phyloP scores from a whole-genome alignment of 2,888 invertebrate species.

The Drosophila neoperkinsi region DNA sequence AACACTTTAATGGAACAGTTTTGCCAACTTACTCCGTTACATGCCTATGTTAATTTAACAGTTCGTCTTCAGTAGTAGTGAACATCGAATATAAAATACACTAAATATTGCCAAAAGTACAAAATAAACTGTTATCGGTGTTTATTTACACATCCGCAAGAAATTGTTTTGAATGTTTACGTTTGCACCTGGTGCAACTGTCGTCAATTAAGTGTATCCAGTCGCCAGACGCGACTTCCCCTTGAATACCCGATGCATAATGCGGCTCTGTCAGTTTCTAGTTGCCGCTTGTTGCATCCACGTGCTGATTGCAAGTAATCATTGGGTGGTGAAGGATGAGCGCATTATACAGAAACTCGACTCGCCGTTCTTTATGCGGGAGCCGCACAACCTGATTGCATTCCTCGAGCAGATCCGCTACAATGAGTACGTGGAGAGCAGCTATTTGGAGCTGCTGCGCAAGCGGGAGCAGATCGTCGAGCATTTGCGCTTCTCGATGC shows the following conservation, averaged over 20 bases:
- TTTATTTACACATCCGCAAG: slow-evolving; percentile 42
- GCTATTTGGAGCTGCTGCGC: slow-evolving; percentile 79
- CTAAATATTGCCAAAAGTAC: slow-evolving; percentile 32
- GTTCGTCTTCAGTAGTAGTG: not conserved
- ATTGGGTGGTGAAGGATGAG: slow-evolving; percentile 83
- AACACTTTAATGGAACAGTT: not conserved
- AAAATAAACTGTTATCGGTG: slow-evolving; percentile 38
- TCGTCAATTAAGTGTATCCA: slow-evolving; percentile 10
- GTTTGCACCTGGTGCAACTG: not conserved
- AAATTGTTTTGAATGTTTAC: slow-evolving; percentile 18
- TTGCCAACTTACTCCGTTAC: not conserved
- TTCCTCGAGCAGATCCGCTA: slow-evolving; percentile 84
- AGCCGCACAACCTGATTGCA: slow-evolving; percentile 82
- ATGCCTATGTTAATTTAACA: slow-evolving; percentile 13
- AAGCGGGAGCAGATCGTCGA: slow-evolving; percentile 83
- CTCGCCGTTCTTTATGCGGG: slow-evolving; percentile 83
- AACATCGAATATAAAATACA: slow-evolving; percentile 8
- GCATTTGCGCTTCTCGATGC: slow-evolving; percentile 82
- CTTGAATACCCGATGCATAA: slow-evolving; percentile 37
- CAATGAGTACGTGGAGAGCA: slow-evolving; percentile 82
- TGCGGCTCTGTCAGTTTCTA: slow-evolving; percentile 53
- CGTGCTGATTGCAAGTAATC: slow-evolving; percentile 73
- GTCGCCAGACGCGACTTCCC: slow-evolving; percentile 12
- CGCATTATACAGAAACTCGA: slow-evolving; percentile 82
- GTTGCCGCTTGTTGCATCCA: slow-evolving; percentile 53